phyloP scores from a whole-genome alignment of 2,113 vertebrate genomes.

The Leptosomus discolor region DNA sequence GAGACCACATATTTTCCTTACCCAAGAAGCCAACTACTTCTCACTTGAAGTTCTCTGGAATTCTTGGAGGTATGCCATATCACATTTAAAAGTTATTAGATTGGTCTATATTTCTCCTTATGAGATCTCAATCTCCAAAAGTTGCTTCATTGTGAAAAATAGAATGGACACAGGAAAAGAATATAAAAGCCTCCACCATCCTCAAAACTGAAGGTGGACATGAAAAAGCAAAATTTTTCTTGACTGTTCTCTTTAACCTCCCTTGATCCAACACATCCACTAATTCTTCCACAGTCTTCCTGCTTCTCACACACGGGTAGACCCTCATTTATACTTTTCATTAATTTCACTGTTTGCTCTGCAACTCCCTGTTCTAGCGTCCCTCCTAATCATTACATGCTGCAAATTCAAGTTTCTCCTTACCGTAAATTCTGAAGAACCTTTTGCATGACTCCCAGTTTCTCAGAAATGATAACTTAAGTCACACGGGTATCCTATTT shows the following conservation, averaged over 20 bases:
- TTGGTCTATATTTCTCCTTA: background rate
- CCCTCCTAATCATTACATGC: background rate
- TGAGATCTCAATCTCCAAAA: background rate
- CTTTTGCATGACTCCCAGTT: background rate
- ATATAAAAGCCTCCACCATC: background rate
- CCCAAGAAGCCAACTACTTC: background rate
- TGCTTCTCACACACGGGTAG: background rate
- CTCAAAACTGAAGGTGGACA: background rate
- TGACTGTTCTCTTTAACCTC: background rate
- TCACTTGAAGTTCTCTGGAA: background rate
- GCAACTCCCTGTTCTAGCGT: background rate
- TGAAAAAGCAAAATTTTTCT: background rate
- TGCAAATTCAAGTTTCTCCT: background rate
- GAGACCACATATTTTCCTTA: background rate
- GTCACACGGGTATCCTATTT: background rate
- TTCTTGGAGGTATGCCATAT: background rate
- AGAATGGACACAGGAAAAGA: background rate
- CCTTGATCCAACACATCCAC: background rate
- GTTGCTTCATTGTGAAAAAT: background rate
- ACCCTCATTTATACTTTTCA: background rate
- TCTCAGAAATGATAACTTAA: background rate
- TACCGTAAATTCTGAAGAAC: background rate
- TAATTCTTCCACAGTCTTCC: slow-evolving; percentile 15
- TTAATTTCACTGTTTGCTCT: background rate
- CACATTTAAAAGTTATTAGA: background rate